Evolutionary conservation across 1,140 invertebrate genomes (phyloP).

Genomic region (Penaeus vannamei): DNA sequence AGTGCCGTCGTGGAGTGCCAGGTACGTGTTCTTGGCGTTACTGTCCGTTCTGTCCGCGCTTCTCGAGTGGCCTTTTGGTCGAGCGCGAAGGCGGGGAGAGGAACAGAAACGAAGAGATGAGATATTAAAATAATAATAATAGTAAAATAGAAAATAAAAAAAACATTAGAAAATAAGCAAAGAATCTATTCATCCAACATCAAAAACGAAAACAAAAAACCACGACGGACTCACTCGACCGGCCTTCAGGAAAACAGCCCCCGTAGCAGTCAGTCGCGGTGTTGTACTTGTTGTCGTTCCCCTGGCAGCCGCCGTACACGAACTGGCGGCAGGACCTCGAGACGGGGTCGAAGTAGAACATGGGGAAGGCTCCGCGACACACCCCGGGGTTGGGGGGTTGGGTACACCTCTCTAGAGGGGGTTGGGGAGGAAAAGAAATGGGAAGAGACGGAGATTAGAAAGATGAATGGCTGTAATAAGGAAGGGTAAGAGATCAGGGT

Average conservation of each 20-base stretch:
- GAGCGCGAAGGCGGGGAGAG: too few species aligned
- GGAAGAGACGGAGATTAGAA: too few species aligned
- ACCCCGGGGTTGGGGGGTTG: slow-evolving; percentile 78
- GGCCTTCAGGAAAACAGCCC: slow-evolving; percentile 70
- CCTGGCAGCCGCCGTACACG: slow-evolving; percentile 89
- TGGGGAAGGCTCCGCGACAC: slow-evolving; percentile 85
- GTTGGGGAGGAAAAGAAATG: background rate
- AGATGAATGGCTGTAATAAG: too few species aligned
- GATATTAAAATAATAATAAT: too few species aligned
- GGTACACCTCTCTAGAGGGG: slow-evolving; percentile 64
- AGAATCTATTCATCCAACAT: background rate
- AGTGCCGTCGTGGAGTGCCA: slow-evolving; percentile 26
- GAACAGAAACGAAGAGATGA: too few species aligned
- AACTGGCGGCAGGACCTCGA: slow-evolving; percentile 86
- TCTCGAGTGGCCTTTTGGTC: too few species aligned
- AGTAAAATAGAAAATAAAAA: too few species aligned
- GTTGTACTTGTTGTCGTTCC: slow-evolving; percentile 89
- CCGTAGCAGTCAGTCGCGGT: slow-evolving; percentile 82
- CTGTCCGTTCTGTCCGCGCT: background rate
- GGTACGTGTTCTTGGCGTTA: slow-evolving; percentile 4
- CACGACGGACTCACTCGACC: slow-evolving; percentile 4
- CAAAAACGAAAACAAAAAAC: background rate
- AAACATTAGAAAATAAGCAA: too few species aligned
- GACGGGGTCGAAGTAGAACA: slow-evolving; percentile 85
- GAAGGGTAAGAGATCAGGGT: too few species aligned